A percentile compares a stretch with the other conserved stretches of the same genome.
Evolutionary conservation across 2,113 vertebrate species (phyloP).

Genomic region (Serinus canaria): DNA sequence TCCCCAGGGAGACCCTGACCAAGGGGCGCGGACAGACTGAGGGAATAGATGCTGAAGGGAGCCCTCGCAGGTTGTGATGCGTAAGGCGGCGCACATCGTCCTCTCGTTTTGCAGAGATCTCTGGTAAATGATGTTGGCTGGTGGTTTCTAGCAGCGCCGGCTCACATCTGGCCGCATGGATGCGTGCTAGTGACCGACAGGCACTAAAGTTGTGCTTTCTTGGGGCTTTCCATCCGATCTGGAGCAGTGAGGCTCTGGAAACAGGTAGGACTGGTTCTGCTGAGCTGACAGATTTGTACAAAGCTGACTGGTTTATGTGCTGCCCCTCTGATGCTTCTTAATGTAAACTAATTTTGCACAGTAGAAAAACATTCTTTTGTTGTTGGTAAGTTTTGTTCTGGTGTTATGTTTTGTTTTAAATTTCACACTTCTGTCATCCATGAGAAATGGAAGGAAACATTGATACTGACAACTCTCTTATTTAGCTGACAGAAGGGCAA

Average conservation of each 20-base stretch:
- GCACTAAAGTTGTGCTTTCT: fast-evolving
- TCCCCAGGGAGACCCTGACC: not conserved
- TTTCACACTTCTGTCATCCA: fast-evolving
- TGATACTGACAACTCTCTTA: not conserved
- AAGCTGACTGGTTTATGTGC: not conserved
- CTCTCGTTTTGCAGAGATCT: not conserved
- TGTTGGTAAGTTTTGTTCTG: not conserved
- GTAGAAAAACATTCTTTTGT: not conserved
- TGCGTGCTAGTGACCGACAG: not conserved
- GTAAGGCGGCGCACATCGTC: fast-evolving
- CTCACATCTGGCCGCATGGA: not conserved
- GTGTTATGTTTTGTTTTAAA: not conserved
- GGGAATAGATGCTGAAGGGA: not conserved
- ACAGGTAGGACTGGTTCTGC: constrained; percentile 47
- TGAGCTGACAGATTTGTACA: not conserved
- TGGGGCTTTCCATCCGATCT: not conserved
- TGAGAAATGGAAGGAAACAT: not conserved
- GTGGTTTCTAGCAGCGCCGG: not conserved
- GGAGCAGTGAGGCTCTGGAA: not conserved
- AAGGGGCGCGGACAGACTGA: fast-evolving
- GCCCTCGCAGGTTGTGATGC: not conserved
- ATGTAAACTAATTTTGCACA: not conserved
- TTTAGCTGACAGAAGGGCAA: not conserved
- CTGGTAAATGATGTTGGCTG: not conserved
- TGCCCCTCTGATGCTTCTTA: not conserved